A percentile compares a stretch with the other conserved stretches of the same genome.
Evolutionary conservation across 1,140 invertebrate species (phyloP).

Genomic region (Atta texana): DNA sequence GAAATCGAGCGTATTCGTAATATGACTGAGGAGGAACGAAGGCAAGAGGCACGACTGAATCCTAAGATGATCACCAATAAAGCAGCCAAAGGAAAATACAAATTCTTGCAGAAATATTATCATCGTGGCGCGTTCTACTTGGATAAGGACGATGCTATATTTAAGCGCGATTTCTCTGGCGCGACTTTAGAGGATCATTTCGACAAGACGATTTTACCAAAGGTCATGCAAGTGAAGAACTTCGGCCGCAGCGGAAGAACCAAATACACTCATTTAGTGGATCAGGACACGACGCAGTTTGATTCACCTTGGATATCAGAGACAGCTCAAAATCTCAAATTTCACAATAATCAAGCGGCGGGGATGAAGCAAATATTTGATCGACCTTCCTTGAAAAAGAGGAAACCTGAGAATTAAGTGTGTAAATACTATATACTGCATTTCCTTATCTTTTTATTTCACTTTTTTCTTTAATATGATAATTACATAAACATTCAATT

Average conservation of each 20-base stretch:
- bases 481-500: constrained; percentile 7
- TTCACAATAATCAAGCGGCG: constrained; percentile 95
- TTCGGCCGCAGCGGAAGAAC: constrained; percentile 99
- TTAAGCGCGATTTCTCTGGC: constrained; percentile 98
- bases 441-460: neutral
- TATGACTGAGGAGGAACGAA: constrained; percentile 98
- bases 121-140: constrained; percentile 99
- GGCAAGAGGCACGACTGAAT: constrained; percentile 95
- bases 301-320: constrained; percentile 98
- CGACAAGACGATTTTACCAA: constrained; percentile 99
- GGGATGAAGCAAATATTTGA: constrained; percentile 98
- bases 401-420: constrained; percentile 86
- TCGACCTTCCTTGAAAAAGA: constrained; percentile 92
- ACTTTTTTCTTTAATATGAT: neutral
- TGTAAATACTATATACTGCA: neutral
- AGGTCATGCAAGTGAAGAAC: constrained; percentile 99
- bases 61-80: constrained; percentile 98
- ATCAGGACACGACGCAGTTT: constrained; percentile 99
- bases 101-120: constrained; percentile 99
- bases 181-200: constrained; percentile 99
- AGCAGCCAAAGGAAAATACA: constrained; percentile 99
- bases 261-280: constrained; percentile 99
- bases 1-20: constrained; percentile 97
- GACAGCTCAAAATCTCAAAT: constrained; percentile 95
- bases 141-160: constrained; percentile 97